Percentiles rank a stretch among this genome's conserved stretches.
phyloP scores from a whole-genome alignment of 2,888 invertebrate genomes.

The Mamestra brassicae region DNA sequence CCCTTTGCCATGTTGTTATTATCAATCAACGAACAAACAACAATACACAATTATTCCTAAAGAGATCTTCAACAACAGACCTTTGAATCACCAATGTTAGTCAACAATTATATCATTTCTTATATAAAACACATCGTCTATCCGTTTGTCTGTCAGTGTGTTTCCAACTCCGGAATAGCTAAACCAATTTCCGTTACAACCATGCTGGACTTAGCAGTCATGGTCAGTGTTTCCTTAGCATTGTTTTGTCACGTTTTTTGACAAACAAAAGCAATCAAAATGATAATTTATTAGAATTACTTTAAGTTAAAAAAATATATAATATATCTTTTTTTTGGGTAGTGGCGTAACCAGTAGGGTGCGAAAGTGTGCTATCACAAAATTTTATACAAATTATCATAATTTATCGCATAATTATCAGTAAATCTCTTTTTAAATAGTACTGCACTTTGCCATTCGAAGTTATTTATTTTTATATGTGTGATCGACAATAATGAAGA shows the following conservation, averaged over 20 bases:
- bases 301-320: neutral
- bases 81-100: neutral
- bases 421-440: slow-evolving; percentile 5
- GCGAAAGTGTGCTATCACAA: neutral
- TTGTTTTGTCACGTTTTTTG: neutral
- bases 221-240: neutral
- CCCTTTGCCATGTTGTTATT: neutral
- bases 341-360: neutral
- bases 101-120: neutral
- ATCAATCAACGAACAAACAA: neutral
- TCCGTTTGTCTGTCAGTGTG: neutral
- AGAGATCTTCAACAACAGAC: neutral
- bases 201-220: neutral
- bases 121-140: slow-evolving; percentile 7
- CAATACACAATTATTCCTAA: slow-evolving; percentile 10
- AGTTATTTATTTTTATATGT: neutral
- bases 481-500: neutral
- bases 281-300: neutral
- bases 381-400: neutral
- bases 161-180: neutral
- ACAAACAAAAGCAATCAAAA: neutral
- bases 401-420: neutral
- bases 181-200: neutral
- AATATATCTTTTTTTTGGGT: neutral
- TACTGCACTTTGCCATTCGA: neutral